Evolutionary conservation across 2,797 vertebrate species (phyloP).

Genomic region (Bradypus variegatus): DNA sequence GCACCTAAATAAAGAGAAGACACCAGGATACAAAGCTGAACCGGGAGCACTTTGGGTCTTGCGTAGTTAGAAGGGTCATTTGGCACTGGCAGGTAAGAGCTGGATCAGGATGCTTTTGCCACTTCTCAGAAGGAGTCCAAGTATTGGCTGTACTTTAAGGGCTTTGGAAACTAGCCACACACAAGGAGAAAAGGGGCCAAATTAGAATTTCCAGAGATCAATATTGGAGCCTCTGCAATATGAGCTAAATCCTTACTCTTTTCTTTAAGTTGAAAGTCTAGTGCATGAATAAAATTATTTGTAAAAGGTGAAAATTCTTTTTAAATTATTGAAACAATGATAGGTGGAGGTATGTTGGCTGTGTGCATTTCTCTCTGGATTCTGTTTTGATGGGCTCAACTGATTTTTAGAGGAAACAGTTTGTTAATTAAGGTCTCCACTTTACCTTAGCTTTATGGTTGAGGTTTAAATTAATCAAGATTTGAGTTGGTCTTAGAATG

Average conservation of each 20-base stretch:
- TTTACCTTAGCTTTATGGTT: background rate
- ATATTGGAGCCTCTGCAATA: background rate
- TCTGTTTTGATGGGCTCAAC: background rate
- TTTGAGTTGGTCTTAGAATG: background rate
- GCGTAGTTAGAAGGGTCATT: too few species aligned
- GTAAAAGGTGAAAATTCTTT: background rate
- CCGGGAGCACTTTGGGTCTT: too few species aligned
- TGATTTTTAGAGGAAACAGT: background rate
- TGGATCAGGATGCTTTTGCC: background rate
- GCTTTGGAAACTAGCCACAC: slow-evolving; percentile 9
- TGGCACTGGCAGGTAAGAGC: background rate
- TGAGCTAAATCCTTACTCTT: background rate
- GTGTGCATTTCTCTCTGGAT: background rate
- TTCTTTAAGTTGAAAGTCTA: background rate
- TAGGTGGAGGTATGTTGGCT: background rate
- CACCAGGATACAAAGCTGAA: too few species aligned
- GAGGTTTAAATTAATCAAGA: background rate
- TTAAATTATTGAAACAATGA: background rate
- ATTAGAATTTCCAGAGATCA: background rate
- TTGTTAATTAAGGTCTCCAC: background rate
- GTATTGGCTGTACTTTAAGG: background rate
- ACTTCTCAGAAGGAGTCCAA: slow-evolving; percentile 7
- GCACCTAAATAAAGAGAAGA: background rate
- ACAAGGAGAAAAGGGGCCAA: slow-evolving; percentile 8
- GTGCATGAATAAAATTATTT: background rate